These are phyloP conservation scores for Pongo pygmaeus DNA, from an alignment of 2,113 vertebrate genomes.

Conservation along the genomic window DNA sequence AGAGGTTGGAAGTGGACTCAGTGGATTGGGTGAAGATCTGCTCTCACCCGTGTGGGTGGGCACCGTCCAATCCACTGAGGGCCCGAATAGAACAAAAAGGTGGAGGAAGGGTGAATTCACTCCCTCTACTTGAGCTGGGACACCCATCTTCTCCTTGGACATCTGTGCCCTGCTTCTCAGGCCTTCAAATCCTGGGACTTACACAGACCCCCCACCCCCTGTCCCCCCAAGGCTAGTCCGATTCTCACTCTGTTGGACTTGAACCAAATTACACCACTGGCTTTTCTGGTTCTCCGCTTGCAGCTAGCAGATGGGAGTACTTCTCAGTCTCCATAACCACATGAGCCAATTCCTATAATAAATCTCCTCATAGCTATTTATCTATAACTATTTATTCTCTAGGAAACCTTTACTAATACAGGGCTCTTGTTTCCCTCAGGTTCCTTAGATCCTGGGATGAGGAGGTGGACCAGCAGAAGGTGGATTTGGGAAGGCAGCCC, in stretches of 20 bases:
- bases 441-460: neutral
- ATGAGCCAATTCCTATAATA: neutral
- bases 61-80: neutral
- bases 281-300: neutral
- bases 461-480: neutral
- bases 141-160: neutral
- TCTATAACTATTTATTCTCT: neutral
- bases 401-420: neutral
- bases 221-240: no score
- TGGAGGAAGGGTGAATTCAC: neutral
- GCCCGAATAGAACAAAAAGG: neutral
- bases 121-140: neutral
- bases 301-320: neutral
- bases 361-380: neutral
- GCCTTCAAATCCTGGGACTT: neutral
- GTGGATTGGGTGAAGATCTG: neutral
- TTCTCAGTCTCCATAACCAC: neutral
- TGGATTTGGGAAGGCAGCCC: neutral
- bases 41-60: neutral
- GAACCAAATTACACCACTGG: neutral
- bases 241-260: neutral
- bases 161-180: neutral
- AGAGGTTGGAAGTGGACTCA: neutral
- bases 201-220: no score
- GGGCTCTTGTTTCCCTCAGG: fast-evolving